phyloP scores from a whole-genome alignment of 2,888 invertebrate genomes.

The Eupithecia dodoneata region DNA sequence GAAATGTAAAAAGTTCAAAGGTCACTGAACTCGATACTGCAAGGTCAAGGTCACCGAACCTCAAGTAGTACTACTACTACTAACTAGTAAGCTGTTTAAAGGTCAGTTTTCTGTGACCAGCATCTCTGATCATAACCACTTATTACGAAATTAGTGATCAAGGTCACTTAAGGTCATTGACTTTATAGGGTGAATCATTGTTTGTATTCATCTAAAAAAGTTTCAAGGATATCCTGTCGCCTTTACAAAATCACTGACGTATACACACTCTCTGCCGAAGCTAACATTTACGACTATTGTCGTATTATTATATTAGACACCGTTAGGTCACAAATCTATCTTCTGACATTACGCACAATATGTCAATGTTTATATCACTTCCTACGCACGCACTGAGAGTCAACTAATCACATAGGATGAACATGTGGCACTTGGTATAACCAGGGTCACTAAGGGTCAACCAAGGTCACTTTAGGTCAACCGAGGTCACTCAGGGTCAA shows the following conservation, averaged over 20 bases:
- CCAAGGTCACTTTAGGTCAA: not conserved
- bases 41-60: not conserved
- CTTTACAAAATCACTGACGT: not conserved
- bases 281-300: not conserved
- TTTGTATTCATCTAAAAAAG: not conserved
- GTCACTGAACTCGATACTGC: not conserved
- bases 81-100: no score
- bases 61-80: no score
- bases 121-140: not conserved
- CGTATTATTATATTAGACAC: not conserved
- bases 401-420: not conserved
- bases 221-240: not conserved
- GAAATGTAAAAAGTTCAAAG: not conserved
- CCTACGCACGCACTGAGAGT: not conserved
- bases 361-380: conserved; percentile 2
- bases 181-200: not conserved
- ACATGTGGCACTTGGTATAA: not conserved
- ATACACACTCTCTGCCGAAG: not conserved
- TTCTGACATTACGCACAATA: not conserved
- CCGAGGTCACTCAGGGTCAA: conserved; percentile 45
- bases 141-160: not conserved
- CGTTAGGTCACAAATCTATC: not conserved
- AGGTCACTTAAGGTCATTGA: not conserved
- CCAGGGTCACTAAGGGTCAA: not conserved
- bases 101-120: no score